Conservation (phyloP, 2,797 vertebrate species). For the Salmo trutta region DNA sequence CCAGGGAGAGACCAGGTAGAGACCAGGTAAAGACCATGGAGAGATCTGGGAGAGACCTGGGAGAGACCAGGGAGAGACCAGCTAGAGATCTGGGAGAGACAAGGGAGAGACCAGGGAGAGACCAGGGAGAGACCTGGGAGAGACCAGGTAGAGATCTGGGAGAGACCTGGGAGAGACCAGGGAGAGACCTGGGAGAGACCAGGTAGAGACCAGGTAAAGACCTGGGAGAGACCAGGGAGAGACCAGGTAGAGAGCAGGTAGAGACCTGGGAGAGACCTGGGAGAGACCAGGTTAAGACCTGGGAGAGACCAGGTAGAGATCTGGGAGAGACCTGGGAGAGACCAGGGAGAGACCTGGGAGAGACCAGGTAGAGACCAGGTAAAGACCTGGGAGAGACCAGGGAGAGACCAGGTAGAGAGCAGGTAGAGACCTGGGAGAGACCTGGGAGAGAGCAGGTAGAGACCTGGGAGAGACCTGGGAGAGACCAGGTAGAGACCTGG, state of each 20-base stretch:
- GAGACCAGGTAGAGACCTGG: slow-evolving; percentile 22
- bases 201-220: background rate
- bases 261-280: background rate
- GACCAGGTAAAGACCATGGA: background rate
- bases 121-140: slow-evolving; percentile 26
- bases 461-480: background rate
- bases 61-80: background rate
- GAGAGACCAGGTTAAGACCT: no score
- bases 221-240: slow-evolving; percentile 39
- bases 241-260: background rate
- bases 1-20: slow-evolving; percentile 40
- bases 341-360: background rate
- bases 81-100: slow-evolving; percentile 33
- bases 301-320: slow-evolving; percentile 38
- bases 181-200: no score
- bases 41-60: slow-evolving; percentile 39
- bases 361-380: background rate
- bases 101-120: slow-evolving; percentile 24
- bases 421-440: background rate
- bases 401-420: background rate
- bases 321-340: no score
- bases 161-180: slow-evolving; percentile 39
- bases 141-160: background rate
- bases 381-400: slow-evolving; percentile 36
- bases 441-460: slow-evolving; percentile 39